Conservation (phyloP, 2,888 invertebrate species). For the Lasioglossum morio region DNA sequence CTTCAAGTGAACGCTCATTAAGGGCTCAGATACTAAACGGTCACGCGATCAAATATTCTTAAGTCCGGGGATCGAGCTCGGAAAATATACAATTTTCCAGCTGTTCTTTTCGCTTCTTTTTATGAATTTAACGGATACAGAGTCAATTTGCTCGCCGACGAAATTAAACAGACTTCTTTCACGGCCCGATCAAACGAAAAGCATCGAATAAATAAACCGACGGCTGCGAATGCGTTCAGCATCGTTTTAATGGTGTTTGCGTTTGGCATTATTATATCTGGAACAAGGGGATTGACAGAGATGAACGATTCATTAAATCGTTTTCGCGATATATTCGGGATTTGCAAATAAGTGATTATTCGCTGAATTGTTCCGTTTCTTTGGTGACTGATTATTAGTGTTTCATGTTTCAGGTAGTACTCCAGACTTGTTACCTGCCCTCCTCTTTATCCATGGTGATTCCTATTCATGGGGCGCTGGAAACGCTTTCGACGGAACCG, state of each 20-base stretch:
- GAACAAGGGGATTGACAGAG: background rate
- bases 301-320: background rate
- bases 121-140: background rate
- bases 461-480: constrained; percentile 99
- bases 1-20: constrained; percentile 10
- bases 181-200: background rate
- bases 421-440: constrained; percentile 90
- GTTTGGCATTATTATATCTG: background rate
- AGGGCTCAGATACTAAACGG: constrained; percentile 12
- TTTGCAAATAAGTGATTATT: background rate
- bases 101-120: background rate
- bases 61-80: background rate
- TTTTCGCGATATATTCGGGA: background rate
- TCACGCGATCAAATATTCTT: constrained; percentile 8
- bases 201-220: background rate
- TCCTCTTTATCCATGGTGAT: constrained; percentile 97
- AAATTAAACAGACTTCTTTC: background rate
- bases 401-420: constrained; percentile 85
- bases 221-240: background rate
- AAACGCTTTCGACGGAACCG: constrained; percentile 98
- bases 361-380: background rate
- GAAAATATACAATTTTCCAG: background rate
- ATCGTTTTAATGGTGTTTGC: background rate
- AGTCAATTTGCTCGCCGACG: background rate
- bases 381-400: constrained; percentile 24